Conservation (phyloP, 2,888 invertebrate genomes). For the Tigriopus californicus region DNA sequence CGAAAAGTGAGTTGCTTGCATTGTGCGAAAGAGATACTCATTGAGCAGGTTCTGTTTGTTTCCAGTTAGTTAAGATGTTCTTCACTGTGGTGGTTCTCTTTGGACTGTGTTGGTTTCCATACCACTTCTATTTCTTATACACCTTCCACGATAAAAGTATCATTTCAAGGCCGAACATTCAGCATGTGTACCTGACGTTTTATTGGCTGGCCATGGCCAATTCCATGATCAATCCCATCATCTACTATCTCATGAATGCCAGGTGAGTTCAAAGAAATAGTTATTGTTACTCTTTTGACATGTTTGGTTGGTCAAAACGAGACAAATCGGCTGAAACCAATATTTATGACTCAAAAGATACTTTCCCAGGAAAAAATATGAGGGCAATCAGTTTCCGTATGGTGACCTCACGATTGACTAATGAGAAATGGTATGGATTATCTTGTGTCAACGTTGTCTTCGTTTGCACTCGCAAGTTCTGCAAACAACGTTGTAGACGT, state of each 20-base stretch:
- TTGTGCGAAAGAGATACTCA: background rate
- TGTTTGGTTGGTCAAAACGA: too few species aligned
- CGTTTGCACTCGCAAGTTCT: too few species aligned
- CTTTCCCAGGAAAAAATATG: too few species aligned
- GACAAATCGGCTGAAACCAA: too few species aligned
- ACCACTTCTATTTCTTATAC: constrained; percentile 16
- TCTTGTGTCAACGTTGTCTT: too few species aligned
- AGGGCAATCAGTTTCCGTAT: too few species aligned
- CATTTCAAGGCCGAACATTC: constrained; percentile 31
- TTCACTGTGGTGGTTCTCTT: constrained; percentile 17
- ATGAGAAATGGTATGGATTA: too few species aligned
- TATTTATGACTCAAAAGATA: too few species aligned
- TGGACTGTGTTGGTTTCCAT: constrained; percentile 17
- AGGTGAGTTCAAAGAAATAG: constrained; percentile 40
- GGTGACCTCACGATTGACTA: too few species aligned
- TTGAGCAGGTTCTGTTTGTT: background rate
- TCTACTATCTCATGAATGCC: constrained; percentile 94
- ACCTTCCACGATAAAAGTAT: constrained; percentile 17
- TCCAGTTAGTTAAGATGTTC: constrained; percentile 17
- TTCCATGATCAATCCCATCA: constrained; percentile 92
- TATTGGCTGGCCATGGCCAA: constrained; percentile 96
- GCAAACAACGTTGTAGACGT: too few species aligned
- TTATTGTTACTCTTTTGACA: too few species aligned
- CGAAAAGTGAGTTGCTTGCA: background rate
- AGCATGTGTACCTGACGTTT: constrained; percentile 71